Conservation (phyloP, 2,888 invertebrate genomes). For the Muscina levida region DNA sequence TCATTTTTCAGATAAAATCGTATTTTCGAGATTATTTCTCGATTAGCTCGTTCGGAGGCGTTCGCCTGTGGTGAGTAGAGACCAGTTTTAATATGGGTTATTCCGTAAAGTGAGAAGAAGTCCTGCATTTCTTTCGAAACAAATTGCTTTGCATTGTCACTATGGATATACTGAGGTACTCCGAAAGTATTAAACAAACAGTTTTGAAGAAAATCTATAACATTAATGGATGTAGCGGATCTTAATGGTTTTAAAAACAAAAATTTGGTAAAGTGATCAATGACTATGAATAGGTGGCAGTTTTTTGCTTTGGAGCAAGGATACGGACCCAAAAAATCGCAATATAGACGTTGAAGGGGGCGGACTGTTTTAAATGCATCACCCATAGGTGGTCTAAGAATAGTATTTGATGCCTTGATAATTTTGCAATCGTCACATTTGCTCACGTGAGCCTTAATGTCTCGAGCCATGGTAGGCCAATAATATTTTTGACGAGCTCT, state of each 20-base stretch:
- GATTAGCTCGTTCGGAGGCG: slow-evolving; percentile 55
- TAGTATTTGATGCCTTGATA: slow-evolving; percentile 12
- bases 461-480: slow-evolving; percentile 29
- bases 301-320: slow-evolving; percentile 26
- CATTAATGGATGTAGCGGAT: slow-evolving; percentile 25
- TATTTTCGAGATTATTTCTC: slow-evolving; percentile 35
- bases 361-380: slow-evolving; percentile 21
- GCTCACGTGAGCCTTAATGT: slow-evolving; percentile 6
- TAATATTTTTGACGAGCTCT: slow-evolving; percentile 34
- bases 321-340: slow-evolving; percentile 40
- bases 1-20: slow-evolving; percentile 6
- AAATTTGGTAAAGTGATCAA: slow-evolving; percentile 39
- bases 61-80: slow-evolving; percentile 60
- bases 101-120: slow-evolving; percentile 43
- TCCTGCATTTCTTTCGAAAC: slow-evolving; percentile 42
- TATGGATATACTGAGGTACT: slow-evolving; percentile 45
- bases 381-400: slow-evolving; percentile 37
- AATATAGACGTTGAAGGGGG: slow-evolving; percentile 34
- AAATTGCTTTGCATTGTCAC: slow-evolving; percentile 58
- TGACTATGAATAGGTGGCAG: slow-evolving; percentile 3
- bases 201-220: slow-evolving; percentile 32
- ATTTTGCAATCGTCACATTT: slow-evolving; percentile 26
- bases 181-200: slow-evolving; percentile 50
- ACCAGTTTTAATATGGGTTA: slow-evolving; percentile 45
- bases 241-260: slow-evolving; percentile 32